phyloP scores from a whole-genome alignment of 2,797 vertebrate species.

The Amniataba percoides region DNA sequence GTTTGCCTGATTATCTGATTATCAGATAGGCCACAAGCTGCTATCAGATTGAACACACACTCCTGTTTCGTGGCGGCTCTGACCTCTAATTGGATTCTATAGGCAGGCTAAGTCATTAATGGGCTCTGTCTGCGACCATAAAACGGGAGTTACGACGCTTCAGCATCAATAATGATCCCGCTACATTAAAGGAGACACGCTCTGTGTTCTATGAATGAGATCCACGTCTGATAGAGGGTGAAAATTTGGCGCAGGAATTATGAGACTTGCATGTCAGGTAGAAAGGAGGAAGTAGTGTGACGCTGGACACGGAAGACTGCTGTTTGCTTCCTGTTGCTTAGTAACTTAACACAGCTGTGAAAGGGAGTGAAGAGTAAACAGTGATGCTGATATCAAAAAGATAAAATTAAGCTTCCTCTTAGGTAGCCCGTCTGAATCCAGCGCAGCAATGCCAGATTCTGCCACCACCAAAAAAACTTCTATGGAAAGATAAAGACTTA shows the following conservation, averaged over 20 bases:
- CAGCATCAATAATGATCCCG: conserved; percentile 15
- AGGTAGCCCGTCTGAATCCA: no score
- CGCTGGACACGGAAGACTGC: no score
- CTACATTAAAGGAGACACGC: background rate
- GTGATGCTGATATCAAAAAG: no score
- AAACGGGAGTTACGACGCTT: conserved; percentile 32
- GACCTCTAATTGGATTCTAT: conserved; percentile 45
- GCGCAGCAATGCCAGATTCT: no score
- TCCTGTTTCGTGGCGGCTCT: conserved; percentile 26
- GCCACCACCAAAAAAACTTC: no score
- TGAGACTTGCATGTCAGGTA: background rate
- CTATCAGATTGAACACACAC: conserved; percentile 35
- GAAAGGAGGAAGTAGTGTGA: background rate
- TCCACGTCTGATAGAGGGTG: background rate
- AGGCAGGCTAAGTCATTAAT: conserved; percentile 45
- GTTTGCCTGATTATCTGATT: conserved; percentile 53
- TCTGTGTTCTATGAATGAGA: conserved; percentile 6
- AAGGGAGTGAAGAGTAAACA: no score
- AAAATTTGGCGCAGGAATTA: background rate
- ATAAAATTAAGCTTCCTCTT: no score
- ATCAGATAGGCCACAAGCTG: conserved; percentile 40
- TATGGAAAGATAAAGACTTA: no score
- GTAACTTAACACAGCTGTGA: background rate
- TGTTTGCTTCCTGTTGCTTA: background rate
- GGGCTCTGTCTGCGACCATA: conserved; percentile 10